Evolutionary conservation across 2,888 invertebrate genomes (phyloP).

Genomic region (Tiliacea citrago): DNA sequence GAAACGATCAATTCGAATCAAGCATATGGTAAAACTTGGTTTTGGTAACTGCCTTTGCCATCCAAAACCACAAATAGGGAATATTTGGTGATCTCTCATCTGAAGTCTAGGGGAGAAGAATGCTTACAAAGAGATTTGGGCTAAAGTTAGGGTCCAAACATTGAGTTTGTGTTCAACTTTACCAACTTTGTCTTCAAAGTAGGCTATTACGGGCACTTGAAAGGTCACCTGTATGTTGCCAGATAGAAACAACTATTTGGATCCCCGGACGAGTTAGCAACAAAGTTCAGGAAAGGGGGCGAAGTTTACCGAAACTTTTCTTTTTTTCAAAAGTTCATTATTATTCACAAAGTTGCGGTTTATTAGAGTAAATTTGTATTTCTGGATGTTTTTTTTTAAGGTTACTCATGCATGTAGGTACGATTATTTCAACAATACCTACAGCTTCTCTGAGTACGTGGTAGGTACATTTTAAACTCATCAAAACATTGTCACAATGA

Average conservation of each 20-base stretch:
- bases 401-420: conserved; percentile 10
- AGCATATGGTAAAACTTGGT: neutral
- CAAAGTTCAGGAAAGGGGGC: neutral
- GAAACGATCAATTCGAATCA: neutral
- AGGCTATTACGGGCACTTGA: conserved; percentile 10
- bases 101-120: conserved; percentile 12
- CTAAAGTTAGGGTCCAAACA: conserved; percentile 1
- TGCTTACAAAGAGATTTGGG: neutral
- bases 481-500: conserved; percentile 44
- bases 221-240: conserved; percentile 19
- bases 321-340: neutral
- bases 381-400: conserved; percentile 25
- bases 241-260: conserved; percentile 8
- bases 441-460: conserved; percentile 19
- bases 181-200: conserved; percentile 22
- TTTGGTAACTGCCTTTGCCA: neutral
- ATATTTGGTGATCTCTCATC: conserved; percentile 7
- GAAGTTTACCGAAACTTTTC: too few species aligned
- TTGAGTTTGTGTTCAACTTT: conserved; percentile 19
- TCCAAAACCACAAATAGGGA: conserved; percentile 1
- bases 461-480: conserved; percentile 40
- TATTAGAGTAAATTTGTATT: neutral
- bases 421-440: conserved; percentile 26
- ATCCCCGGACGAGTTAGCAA: neutral
- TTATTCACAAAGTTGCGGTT: neutral